Evolutionary conservation across 2,113 vertebrate genomes (phyloP), one percentile per base, ranked within the genome.

Genomic region (Terrapene triunguis): DNA sequence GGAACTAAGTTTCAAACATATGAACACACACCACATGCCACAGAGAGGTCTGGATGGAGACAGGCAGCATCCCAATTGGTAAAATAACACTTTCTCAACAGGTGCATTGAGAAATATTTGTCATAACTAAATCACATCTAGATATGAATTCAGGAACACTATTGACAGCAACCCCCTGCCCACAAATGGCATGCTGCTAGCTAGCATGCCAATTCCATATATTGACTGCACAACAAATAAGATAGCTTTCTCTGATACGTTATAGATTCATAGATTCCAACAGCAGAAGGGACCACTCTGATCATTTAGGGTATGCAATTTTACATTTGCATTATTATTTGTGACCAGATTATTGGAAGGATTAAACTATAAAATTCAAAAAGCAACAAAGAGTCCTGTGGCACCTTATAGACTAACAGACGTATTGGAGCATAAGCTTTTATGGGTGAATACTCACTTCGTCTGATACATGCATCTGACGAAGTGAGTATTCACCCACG

Each of bases 21-120:
- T 8, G 62, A 3, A 0, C 0, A 2, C 0, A 1, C 3, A 59
- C 25, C 6, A 1, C 2, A 4, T 27, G 1, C 4, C 3, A 1
- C 2, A 16, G 57, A 55, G 0, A 12, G 1, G 1, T 42, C 3
- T 4, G 50, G 59, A 6, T 4, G 32, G 82, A 17, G 27, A 3
- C 0, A 2, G 12, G 8, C 1, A 8, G 27, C 21, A 47, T 10
- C 80, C 47, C 12, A 84, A 51, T 7, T 80, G 51, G 19, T 29
- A 5, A 85, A 14, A 6, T 0, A 0, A 0, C 4, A 22, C 1
- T 47, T 74, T 29, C 2, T 35, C 62, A 35, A 80, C 11, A 13
- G 74, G 42, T 29, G 74, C 42, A 13, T 47, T 7, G 22, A 47
- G 74, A 27, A 78, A 47, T 27, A 27, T 27, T 78, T 47, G 42